Percentiles rank a stretch among this genome's conserved stretches.
Conservation (phyloP, 2,888 invertebrate genomes). For the Nomada fabriciana region DNA sequence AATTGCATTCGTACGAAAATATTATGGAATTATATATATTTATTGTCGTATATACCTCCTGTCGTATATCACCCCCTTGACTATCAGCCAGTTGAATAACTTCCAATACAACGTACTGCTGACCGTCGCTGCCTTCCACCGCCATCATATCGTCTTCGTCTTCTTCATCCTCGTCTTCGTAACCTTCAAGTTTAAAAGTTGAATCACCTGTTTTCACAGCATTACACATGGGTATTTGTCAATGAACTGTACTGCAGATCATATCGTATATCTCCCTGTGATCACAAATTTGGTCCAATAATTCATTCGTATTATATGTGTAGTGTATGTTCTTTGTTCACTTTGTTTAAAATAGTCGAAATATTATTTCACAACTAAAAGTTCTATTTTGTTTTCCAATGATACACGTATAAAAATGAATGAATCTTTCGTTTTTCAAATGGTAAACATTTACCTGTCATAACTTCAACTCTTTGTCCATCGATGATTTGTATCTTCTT, state of each 20-base stretch:
- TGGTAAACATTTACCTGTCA: constrained; percentile 79
- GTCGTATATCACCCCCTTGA: constrained; percentile 86
- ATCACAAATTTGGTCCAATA: neutral
- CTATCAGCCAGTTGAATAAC: constrained; percentile 92
- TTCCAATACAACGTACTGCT: constrained; percentile 95
- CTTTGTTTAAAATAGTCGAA: constrained; percentile 6
- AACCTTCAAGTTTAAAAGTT: constrained; percentile 84
- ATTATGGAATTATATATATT: neutral
- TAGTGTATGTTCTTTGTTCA: neutral
- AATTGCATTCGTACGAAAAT: neutral
- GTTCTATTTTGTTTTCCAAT: neutral
- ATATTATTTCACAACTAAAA: neutral
- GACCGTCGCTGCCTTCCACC: constrained; percentile 90
- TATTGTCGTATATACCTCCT: constrained; percentile 81
- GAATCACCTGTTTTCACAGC: constrained; percentile 78
- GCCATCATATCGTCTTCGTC: constrained; percentile 88
- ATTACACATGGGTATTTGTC: constrained; percentile 79
- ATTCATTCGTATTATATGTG: constrained; percentile 44
- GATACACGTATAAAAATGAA: constrained; percentile 31
- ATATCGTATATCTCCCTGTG: constrained; percentile 79
- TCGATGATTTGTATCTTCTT: constrained; percentile 90
- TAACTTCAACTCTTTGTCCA: constrained; percentile 83
- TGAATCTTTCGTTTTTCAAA: neutral
- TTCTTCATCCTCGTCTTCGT: constrained; percentile 83
- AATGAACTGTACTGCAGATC: constrained; percentile 80